Evolutionary conservation across 2,888 invertebrate species (phyloP), one percentile per base, ranked within the genome.

Genomic region (Hyposoter dolosus): DNA sequence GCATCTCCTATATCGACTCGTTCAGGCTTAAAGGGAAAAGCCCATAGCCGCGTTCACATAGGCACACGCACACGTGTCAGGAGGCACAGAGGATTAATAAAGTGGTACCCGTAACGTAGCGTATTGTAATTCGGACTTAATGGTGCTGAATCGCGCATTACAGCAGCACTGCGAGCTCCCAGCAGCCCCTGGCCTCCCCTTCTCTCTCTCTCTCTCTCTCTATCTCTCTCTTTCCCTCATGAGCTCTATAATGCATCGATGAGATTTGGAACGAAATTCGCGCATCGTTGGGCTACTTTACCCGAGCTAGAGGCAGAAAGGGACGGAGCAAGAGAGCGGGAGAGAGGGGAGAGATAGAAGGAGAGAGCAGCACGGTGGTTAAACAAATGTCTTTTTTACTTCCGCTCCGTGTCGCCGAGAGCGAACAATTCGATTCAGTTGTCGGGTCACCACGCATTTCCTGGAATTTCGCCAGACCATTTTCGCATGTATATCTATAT

Each of bases 341-440:
- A 32, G 78, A 32, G 77, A 17, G 79, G 65, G 23, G 50, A 53
- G 50, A 45, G 35, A 35, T 65, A 65, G 72, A 28, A 50, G 35
- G 56, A 66, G 56, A 68, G 56, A 45, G 35, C 1, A 4, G 79
- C 84, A 88, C 88, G 87, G 88, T 86, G 88, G 85, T 87, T 88
- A 88, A 89, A 88, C 88, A 89, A 88, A 87, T 88, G 88, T 88
- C 88, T 88, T 88, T 88, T 88, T 88, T 87, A 88, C 88, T 88
- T 88, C 87, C 88, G 88, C 82, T 84, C 85, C 88, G 82, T 87
- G 88, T 88, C 86, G 86, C 82, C 80, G 88, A 87, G 88, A 88
- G 88, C 88, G 88, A 88, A 88, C 88, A 88, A 88, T 88, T 88
- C 88, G 88, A 88, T 88, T 88, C 88, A 88, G 88, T 88, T 88